Percentiles rank a stretch among this genome's conserved stretches.
phyloP scores from a whole-genome alignment of 2,888 invertebrate genomes.

The Chymomyza fuscimana region DNA sequence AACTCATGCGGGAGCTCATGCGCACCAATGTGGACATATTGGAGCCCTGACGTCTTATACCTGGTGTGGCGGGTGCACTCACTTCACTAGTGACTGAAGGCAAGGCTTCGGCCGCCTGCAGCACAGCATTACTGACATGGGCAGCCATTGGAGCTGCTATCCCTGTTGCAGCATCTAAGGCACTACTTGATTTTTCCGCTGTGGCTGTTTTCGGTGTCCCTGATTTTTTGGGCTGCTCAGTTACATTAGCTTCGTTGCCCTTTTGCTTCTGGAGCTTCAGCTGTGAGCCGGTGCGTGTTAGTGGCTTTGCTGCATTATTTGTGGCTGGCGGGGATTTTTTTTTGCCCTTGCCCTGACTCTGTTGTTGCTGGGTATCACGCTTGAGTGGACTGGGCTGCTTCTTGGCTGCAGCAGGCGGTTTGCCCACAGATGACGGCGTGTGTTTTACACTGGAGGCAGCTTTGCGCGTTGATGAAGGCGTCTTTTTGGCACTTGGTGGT shows the following conservation, averaged over 20 bases:
- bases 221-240: neutral
- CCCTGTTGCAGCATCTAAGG: conserved; percentile 13
- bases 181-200: conserved; percentile 33
- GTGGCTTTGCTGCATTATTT: neutral
- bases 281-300: neutral
- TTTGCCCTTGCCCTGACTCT: conserved; percentile 20
- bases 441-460: conserved; percentile 51
- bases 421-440: conserved; percentile 53
- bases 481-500: conserved; percentile 78
- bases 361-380: conserved; percentile 49
- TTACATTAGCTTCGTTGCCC: conserved; percentile 15
- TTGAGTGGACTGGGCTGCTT: conserved; percentile 44
- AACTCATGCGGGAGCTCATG: conserved; percentile 75
- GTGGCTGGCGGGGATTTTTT: conserved; percentile 24
- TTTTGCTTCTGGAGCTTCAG: conserved; percentile 7
- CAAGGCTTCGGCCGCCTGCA: conserved; percentile 60
- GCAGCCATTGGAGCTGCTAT: conserved; percentile 46
- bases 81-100: conserved; percentile 58
- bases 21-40: conserved; percentile 71
- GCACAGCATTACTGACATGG: conserved; percentile 64
- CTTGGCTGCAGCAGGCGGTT: conserved; percentile 41
- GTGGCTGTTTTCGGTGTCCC: neutral
- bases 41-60: conserved; percentile 66
- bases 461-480: conserved; percentile 50
- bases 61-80: conserved; percentile 27